These are phyloP conservation scores for Malurus melanocephalus DNA, from an alignment of 2,113 vertebrate species.

Conservation along the genomic window DNA sequence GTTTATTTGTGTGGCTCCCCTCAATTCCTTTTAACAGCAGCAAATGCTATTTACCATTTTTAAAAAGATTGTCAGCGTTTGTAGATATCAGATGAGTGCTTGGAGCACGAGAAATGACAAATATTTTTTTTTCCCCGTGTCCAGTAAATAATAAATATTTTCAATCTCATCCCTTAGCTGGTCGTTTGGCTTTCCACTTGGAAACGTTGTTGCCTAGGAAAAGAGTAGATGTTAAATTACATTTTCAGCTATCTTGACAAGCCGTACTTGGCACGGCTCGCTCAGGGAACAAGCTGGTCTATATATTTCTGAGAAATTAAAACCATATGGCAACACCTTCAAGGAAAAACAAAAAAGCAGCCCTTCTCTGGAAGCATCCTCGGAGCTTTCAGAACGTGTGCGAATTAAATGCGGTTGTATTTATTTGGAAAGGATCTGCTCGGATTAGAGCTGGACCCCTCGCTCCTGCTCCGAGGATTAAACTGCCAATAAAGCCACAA, in stretches of 20 bases:
- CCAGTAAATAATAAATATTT: conserved; percentile 47
- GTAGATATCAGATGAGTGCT: background rate
- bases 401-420: conserved; percentile 68
- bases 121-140: conserved; percentile 19
- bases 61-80: background rate
- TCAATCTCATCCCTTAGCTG: conserved; percentile 33
- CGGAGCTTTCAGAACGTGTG: conserved; percentile 57
- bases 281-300: conserved; percentile 67
- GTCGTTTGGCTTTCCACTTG: conserved; percentile 52
- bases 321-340: conserved; percentile 78
- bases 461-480: conserved; percentile 26
- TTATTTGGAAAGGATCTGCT: conserved; percentile 56
- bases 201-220: conserved; percentile 43
- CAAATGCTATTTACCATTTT: background rate
- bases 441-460: conserved; percentile 4
- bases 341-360: conserved; percentile 42
- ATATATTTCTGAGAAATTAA: conserved; percentile 75
- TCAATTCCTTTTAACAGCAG: background rate
- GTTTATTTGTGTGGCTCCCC: background rate
- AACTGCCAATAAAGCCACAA: conserved; percentile 5
- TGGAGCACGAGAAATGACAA: background rate
- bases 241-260: conserved; percentile 72
- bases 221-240: conserved; percentile 62
- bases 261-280: conserved; percentile 58
- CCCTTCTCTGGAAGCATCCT: conserved; percentile 67